These are phyloP conservation scores for Chironomus striatipennis DNA, from an alignment of 1,140 invertebrate species.

Conservation along the genomic window DNA sequence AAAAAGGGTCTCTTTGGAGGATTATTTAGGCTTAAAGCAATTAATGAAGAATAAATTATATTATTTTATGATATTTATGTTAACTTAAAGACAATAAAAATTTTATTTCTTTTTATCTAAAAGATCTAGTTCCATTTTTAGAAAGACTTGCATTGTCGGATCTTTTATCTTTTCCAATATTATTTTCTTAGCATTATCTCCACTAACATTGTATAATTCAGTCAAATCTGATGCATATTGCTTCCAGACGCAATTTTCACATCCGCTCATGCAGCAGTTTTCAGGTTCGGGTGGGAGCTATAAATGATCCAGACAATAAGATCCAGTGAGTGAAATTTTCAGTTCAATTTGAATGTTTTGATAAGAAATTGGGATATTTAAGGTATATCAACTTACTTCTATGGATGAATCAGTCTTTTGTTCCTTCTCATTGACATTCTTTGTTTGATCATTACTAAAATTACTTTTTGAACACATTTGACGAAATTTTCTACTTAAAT, in stretches of 20 bases:
- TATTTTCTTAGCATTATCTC: conserved; percentile 56
- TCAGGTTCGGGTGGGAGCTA: conserved; percentile 55
- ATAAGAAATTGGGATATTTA: too few species aligned
- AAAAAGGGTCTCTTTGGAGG: background rate
- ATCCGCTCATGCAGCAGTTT: conserved; percentile 88
- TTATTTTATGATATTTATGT: background rate
- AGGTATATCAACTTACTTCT: too few species aligned
- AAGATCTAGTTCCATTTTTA: conserved; percentile 61
- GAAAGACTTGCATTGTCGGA: conserved; percentile 70
- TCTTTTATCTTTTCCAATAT: conserved; percentile 72
- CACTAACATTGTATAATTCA: conserved; percentile 55
- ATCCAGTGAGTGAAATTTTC: too few species aligned
- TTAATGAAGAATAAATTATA: background rate
- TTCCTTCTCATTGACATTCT: too few species aligned
- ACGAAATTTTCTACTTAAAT: background rate
- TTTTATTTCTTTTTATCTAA: conserved; percentile 38
- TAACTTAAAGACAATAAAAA: background rate
- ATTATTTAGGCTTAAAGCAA: background rate
- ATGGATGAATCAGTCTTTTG: too few species aligned
- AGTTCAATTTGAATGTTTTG: too few species aligned
- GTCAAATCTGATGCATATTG: conserved; percentile 77
- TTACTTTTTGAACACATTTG: conserved; percentile 1
- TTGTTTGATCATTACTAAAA: background rate
- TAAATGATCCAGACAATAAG: too few species aligned
- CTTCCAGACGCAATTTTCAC: conserved; percentile 91